Evolutionary conservation across 2,888 invertebrate species (phyloP).

Genomic region (Volucella inanis): DNA sequence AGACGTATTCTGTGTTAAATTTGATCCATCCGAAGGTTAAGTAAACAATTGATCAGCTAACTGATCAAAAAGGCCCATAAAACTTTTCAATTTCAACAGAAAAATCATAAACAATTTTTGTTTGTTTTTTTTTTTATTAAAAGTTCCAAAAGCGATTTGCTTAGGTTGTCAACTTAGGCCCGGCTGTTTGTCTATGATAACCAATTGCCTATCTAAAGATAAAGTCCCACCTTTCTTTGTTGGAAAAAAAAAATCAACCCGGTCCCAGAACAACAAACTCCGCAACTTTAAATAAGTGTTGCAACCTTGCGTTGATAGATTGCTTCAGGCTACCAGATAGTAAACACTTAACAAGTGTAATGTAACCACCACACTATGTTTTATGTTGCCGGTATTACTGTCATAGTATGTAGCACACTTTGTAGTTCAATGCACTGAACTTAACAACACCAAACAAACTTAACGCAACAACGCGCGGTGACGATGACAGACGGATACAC

Average conservation of each 20-base stretch:
- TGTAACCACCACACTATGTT: conserved; percentile 58
- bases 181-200: conserved; percentile 13
- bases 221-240: neutral
- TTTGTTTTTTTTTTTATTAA: neutral
- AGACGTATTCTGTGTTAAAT: neutral
- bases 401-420: conserved; percentile 40
- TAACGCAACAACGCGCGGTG: neutral
- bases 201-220: conserved; percentile 19
- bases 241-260: neutral
- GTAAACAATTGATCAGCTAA: neutral
- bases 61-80: too few relatives aligned
- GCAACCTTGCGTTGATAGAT: conserved; percentile 35
- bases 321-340: neutral
- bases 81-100: neutral
- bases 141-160: neutral
- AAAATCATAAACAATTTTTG: neutral
- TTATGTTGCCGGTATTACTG: conserved; percentile 45
- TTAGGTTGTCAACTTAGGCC: too few relatives aligned
- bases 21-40: conserved; percentile 9
- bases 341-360: too few relatives aligned
- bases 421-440: conserved; percentile 23
- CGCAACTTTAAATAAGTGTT: conserved; percentile 4
- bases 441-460: neutral
- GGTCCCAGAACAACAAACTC: neutral
- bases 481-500: conserved; percentile 6